A percentile compares a stretch with the other conserved stretches of the same genome.
Evolutionary conservation across 2,888 invertebrate species (phyloP).

Genomic region (Leucozona laternaria): DNA sequence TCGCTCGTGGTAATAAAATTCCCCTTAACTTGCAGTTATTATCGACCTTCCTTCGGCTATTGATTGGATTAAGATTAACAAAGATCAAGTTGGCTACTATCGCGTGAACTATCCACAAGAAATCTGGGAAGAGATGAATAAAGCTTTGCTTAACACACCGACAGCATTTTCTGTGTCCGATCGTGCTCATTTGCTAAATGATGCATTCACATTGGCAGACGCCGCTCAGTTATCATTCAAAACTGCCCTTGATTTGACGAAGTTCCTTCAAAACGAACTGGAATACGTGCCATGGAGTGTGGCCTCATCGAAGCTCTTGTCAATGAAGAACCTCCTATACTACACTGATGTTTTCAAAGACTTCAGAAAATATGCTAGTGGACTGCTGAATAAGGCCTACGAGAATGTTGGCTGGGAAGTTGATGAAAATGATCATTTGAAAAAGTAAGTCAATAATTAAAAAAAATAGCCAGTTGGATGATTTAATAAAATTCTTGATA

Average conservation of each 20-base stretch:
- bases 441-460: conserved; percentile 79
- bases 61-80: conserved; percentile 93
- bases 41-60: conserved; percentile 84
- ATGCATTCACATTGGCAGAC: conserved; percentile 91
- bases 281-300: conserved; percentile 92
- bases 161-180: conserved; percentile 87
- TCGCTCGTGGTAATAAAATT: background rate
- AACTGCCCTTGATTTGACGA: conserved; percentile 88
- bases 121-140: conserved; percentile 86
- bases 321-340: conserved; percentile 85
- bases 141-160: conserved; percentile 80
- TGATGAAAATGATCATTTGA: conserved; percentile 82
- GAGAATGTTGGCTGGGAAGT: conserved; percentile 87
- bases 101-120: conserved; percentile 91
- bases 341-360: conserved; percentile 85
- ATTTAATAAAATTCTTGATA: conserved; percentile 81
- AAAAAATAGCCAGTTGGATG: rapidly evolving
- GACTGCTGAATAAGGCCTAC: conserved; percentile 86
- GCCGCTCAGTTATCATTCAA: conserved; percentile 88
- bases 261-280: conserved; percentile 87
- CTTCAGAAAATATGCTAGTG: conserved; percentile 86
- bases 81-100: conserved; percentile 93
- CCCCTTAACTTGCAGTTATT: conserved; percentile 77
- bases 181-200: conserved; percentile 91
- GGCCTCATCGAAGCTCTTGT: conserved; percentile 85